A percentile compares a stretch with the other conserved stretches of the same genome.
phyloP scores from a whole-genome alignment of 2,888 invertebrate species.

The Thymelicus lineola region DNA sequence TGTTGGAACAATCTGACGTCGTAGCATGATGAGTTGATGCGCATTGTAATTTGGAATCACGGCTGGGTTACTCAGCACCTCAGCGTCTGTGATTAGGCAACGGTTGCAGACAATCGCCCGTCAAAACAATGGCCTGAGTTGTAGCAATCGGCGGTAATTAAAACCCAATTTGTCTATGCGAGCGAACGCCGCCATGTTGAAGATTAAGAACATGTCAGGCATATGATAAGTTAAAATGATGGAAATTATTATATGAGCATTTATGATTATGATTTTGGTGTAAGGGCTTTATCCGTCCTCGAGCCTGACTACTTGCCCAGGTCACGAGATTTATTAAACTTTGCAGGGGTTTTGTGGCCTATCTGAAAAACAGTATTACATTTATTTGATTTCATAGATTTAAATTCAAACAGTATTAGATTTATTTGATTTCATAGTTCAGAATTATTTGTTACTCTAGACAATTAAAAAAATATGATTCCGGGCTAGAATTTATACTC shows the following conservation, averaged over 20 bases:
- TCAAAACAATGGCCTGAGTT: constrained; percentile 11
- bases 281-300: too few species aligned
- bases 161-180: constrained; percentile 20
- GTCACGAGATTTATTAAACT: too few species aligned
- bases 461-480: too few species aligned
- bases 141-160: constrained; percentile 26
- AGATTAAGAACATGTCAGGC: constrained; percentile 2
- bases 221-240: neutral
- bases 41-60: constrained; percentile 22
- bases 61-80: neutral
- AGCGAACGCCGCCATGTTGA: constrained; percentile 4
- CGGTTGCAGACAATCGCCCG: constrained; percentile 22
- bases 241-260: neutral
- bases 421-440: too few species aligned
- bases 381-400: too few species aligned
- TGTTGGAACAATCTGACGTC: constrained; percentile 11
- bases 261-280: neutral
- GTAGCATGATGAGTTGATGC: constrained; percentile 11
- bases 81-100: constrained; percentile 26
- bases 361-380: too few species aligned
- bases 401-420: too few species aligned
- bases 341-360: too few species aligned
- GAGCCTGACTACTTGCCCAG: too few species aligned
- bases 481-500: too few species aligned
- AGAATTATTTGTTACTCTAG: too few species aligned